Percentiles rank a stretch among this genome's conserved stretches.
phyloP scores from a whole-genome alignment of 2,888 invertebrate species.

The Synergus laeviventris region DNA sequence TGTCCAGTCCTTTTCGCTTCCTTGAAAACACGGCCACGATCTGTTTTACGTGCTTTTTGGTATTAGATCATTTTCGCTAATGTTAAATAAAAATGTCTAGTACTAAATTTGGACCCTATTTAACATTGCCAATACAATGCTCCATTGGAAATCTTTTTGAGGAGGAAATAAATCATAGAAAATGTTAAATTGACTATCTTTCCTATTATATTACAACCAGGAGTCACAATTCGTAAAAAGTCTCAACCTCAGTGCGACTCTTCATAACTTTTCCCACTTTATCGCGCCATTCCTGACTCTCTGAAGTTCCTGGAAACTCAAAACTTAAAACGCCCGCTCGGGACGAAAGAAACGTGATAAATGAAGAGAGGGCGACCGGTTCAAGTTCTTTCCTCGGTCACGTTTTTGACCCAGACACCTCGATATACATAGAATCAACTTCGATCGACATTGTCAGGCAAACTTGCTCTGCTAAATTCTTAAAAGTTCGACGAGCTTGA shows the following conservation, averaged over 20 bases:
- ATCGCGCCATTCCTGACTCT: not conserved
- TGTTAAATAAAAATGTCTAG: too few relatives aligned
- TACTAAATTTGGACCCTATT: too few relatives aligned
- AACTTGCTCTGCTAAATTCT: constrained; percentile 61
- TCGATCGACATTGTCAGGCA: constrained; percentile 32
- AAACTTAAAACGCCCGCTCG: not conserved
- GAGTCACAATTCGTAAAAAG: not conserved
- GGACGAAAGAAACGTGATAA: not conserved
- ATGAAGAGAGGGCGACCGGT: constrained; percentile 19
- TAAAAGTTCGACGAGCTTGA: constrained; percentile 60
- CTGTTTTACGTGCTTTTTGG: too few relatives aligned
- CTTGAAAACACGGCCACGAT: too few relatives aligned
- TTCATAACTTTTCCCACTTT: constrained; percentile 1
- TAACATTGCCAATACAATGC: too few relatives aligned
- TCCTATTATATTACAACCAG: too few relatives aligned
- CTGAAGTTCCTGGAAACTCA: not conserved
- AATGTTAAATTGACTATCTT: too few relatives aligned
- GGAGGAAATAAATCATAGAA: too few relatives aligned
- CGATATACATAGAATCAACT: constrained; percentile 4
- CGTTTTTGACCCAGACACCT: constrained; percentile 47
- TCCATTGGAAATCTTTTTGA: too few relatives aligned
- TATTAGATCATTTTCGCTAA: too few relatives aligned
- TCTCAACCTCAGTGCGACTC: not conserved
- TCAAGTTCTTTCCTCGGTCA: constrained; percentile 51
- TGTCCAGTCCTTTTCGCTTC: too few relatives aligned